Evolutionary conservation across 2,113 vertebrate genomes (phyloP).

Genomic region (Gymnorhina tibicen): DNA sequence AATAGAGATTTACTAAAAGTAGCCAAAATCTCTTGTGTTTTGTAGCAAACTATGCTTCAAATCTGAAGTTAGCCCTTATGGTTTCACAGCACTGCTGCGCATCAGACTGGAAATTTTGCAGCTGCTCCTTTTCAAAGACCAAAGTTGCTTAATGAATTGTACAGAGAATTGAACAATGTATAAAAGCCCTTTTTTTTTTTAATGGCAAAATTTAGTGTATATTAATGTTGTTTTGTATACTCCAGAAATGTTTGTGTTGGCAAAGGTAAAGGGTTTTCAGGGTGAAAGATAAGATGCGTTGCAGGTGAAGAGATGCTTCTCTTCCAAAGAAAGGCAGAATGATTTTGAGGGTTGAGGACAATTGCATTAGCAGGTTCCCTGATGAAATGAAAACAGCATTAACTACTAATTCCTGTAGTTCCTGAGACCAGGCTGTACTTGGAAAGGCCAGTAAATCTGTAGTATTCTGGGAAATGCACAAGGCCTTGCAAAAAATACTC

Average conservation of each 20-base stretch:
- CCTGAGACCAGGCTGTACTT: fast-evolving
- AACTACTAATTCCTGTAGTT: background rate
- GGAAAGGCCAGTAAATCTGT: background rate
- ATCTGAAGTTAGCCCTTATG: background rate
- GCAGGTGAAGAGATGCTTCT: background rate
- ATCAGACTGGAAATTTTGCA: background rate
- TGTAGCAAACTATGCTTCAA: background rate
- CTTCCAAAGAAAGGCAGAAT: background rate
- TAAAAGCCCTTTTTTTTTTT: background rate
- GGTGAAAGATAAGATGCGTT: background rate
- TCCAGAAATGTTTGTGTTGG: background rate
- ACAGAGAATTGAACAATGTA: background rate
- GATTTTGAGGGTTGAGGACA: background rate
- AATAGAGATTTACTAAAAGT: background rate
- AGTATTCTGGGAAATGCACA: background rate
- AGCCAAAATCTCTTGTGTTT: background rate
- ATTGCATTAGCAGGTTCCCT: background rate
- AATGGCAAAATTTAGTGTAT: background rate
- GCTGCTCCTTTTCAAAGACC: background rate
- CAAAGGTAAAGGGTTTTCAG: background rate
- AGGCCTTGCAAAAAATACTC: background rate
- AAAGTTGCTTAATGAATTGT: background rate
- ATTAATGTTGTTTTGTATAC: background rate
- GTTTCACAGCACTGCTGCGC: background rate
- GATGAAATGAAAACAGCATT: background rate